phyloP scores from a whole-genome alignment of 2,797 vertebrate genomes.

The Platalea minor region DNA sequence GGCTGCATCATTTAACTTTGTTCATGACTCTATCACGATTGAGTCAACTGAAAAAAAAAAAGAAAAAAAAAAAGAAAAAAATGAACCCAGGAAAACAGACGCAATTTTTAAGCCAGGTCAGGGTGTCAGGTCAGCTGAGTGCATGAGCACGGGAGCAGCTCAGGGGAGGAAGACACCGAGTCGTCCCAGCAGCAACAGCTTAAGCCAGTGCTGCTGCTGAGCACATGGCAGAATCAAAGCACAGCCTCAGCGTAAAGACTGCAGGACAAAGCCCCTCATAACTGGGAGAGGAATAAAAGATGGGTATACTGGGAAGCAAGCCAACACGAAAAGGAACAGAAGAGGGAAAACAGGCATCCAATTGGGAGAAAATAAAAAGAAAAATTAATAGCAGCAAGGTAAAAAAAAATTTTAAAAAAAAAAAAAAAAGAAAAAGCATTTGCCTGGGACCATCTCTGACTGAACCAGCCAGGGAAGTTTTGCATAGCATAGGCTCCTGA shows the following conservation, averaged over 20 bases:
- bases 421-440: not conserved
- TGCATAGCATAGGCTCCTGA: not conserved
- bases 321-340: fast-evolving
- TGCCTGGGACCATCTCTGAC: not conserved
- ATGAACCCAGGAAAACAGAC: not conserved
- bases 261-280: not conserved
- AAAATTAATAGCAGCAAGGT: not conserved
- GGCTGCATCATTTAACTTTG: not conserved
- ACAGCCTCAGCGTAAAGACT: not conserved
- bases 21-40: fast-evolving
- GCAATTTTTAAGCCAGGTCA: not conserved
- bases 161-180: not conserved
- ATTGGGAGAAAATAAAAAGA: not conserved
- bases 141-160: not conserved
- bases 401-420: no score
- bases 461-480: not conserved
- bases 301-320: not conserved
- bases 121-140: not conserved
- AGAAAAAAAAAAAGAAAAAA: no score
- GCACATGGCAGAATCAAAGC: not conserved
- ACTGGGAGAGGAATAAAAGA: not conserved
- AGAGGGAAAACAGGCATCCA: not conserved
- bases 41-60: not conserved
- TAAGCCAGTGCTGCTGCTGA: not conserved
- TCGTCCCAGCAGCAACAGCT: not conserved